Conservation (phyloP, 2,113 vertebrate genomes). For the Orthonyx spaldingii region DNA sequence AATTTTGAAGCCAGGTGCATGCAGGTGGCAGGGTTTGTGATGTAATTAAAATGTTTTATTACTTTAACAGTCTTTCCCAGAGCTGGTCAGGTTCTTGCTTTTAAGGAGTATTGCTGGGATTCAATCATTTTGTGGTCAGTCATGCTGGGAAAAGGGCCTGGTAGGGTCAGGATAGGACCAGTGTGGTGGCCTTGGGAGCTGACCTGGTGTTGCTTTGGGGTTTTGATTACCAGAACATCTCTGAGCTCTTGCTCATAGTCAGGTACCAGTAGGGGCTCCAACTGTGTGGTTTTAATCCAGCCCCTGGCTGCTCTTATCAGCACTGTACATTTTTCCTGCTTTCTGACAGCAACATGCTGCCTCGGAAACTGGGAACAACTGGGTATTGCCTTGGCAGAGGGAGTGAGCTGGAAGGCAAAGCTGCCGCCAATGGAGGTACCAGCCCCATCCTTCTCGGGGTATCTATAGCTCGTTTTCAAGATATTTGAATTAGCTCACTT, state of each 20-base stretch:
- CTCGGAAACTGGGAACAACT: background rate
- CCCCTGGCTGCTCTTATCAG: background rate
- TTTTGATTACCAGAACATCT: background rate
- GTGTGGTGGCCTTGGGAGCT: background rate
- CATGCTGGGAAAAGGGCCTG: background rate
- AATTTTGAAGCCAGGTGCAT: background rate
- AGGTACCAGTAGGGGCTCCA: background rate
- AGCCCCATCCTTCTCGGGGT: background rate
- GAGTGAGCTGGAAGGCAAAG: background rate
- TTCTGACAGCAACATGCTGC: background rate
- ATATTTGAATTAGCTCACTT: background rate
- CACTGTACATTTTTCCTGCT: background rate
- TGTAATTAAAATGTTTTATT: background rate
- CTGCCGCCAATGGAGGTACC: background rate
- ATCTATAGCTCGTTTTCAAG: background rate
- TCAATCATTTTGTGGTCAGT: background rate
- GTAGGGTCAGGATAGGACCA: rapidly evolving
- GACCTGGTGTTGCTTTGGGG: background rate
- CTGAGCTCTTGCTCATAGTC: background rate
- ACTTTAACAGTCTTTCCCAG: background rate
- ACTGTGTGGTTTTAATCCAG: background rate
- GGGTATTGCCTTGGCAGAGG: background rate
- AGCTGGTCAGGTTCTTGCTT: background rate
- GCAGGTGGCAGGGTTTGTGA: background rate
- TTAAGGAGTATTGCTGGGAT: background rate